phyloP scores from a whole-genome alignment of 2,888 invertebrate genomes.

The Blastobasis lacticolella region DNA sequence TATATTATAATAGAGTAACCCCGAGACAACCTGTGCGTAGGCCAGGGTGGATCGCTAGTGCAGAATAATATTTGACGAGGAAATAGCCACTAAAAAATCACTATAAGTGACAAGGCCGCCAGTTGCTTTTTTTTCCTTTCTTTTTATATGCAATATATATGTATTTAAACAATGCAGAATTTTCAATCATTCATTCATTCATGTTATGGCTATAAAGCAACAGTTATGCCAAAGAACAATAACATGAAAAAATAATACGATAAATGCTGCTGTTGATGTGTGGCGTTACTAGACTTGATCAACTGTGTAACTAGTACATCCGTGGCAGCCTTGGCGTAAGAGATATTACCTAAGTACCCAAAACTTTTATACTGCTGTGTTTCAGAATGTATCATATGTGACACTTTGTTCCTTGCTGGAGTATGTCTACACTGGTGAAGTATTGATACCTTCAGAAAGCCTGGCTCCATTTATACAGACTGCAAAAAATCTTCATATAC shows the following conservation, averaged over 20 bases:
- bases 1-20: not conserved
- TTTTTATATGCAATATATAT: too few relatives aligned
- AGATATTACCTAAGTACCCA: not conserved
- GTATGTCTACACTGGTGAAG: constrained; percentile 59
- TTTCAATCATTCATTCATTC: too few relatives aligned
- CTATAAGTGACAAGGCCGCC: too few relatives aligned
- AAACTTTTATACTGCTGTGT: constrained; percentile 10
- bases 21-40: too few relatives aligned
- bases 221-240: too few relatives aligned
- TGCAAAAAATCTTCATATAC: constrained; percentile 46
- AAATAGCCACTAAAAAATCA: too few relatives aligned
- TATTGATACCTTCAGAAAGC: constrained; percentile 37
- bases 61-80: too few relatives aligned
- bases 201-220: too few relatives aligned
- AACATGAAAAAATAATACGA: not conserved
- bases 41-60: too few relatives aligned
- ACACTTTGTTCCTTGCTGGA: constrained; percentile 43
- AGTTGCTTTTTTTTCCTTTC: too few relatives aligned
- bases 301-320: too few relatives aligned
- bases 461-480: constrained; percentile 40
- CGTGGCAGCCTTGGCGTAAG: not conserved
- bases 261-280: not conserved
- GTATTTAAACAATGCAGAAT: too few relatives aligned
- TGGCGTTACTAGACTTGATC: not conserved
- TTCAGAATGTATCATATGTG: constrained; percentile 49